Evolutionary conservation across 1,140 invertebrate genomes (phyloP).

Genomic region (Oncopeltus fasciatus): DNA sequence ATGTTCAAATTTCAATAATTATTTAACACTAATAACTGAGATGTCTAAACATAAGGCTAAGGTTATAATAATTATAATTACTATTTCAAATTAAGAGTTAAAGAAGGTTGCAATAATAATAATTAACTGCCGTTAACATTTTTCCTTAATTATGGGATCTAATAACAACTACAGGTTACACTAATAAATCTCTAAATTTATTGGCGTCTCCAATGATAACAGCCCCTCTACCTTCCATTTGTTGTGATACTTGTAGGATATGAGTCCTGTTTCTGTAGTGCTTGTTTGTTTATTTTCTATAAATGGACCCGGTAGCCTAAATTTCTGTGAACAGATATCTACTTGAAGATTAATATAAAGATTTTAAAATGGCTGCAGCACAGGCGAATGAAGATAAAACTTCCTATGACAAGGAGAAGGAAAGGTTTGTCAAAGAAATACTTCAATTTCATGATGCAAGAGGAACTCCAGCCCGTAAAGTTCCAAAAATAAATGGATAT

Average conservation of each 20-base stretch:
- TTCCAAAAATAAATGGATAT: conserved; percentile 70
- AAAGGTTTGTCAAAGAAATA: conserved; percentile 59
- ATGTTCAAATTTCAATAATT: no score
- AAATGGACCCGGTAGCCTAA: not conserved
- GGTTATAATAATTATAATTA: no score
- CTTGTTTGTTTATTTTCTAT: not conserved
- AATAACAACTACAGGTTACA: no score
- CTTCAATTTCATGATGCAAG: conserved; percentile 68
- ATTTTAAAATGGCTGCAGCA: not conserved
- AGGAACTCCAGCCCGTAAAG: conserved; percentile 62
- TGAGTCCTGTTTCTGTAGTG: not conserved
- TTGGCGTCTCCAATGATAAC: no score
- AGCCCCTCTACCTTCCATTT: not conserved
- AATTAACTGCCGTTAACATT: no score
- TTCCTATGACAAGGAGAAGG: conserved; percentile 20
- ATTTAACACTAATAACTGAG: no score
- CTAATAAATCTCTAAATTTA: no score
- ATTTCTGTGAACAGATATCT: not conserved
- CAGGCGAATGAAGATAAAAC: not conserved
- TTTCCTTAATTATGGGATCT: no score
- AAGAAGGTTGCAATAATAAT: no score
- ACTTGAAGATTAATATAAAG: not conserved
- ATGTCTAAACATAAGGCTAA: no score
- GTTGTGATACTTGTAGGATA: not conserved
- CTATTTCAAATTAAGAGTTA: no score